phyloP scores from a whole-genome alignment of 2,888 invertebrate species.

The Drosophila putrida region DNA sequence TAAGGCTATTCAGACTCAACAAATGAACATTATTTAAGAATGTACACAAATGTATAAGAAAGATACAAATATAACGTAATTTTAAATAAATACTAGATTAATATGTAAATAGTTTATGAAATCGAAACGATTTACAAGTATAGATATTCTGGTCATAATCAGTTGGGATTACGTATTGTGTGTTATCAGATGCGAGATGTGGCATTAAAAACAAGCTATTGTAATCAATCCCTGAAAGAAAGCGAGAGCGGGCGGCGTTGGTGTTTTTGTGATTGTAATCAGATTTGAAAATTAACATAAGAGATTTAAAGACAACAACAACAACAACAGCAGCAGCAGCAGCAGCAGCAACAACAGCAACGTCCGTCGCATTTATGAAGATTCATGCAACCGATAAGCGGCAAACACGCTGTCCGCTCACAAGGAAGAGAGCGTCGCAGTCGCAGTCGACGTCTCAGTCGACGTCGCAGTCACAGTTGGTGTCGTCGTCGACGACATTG shows the following conservation, averaged over 20 bases:
- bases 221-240: conserved; percentile 61
- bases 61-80: no score
- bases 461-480: not conserved
- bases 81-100: not conserved
- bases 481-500: conserved; percentile 11
- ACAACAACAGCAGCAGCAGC: conserved; percentile 20
- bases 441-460: conserved; percentile 5
- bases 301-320: conserved; percentile 48
- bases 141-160: conserved; percentile 4
- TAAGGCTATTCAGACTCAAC: no score
- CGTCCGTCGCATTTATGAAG: conserved; percentile 55
- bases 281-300: conserved; percentile 61
- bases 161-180: conserved; percentile 18
- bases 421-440: conserved; percentile 72
- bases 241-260: conserved; percentile 76
- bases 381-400: conserved; percentile 68
- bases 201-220: conserved; percentile 17
- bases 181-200: conserved; percentile 13
- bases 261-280: conserved; percentile 32
- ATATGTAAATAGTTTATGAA: not conserved
- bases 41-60: no score
- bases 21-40: no score
- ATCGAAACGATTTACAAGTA: not conserved
- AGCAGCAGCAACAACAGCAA: conserved; percentile 14
- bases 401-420: conserved; percentile 37